Evolutionary conservation across 2,113 vertebrate genomes (phyloP), one percentile per base, ranked within the genome.

Genomic region (Dunckerocampus dactyliophorus): DNA sequence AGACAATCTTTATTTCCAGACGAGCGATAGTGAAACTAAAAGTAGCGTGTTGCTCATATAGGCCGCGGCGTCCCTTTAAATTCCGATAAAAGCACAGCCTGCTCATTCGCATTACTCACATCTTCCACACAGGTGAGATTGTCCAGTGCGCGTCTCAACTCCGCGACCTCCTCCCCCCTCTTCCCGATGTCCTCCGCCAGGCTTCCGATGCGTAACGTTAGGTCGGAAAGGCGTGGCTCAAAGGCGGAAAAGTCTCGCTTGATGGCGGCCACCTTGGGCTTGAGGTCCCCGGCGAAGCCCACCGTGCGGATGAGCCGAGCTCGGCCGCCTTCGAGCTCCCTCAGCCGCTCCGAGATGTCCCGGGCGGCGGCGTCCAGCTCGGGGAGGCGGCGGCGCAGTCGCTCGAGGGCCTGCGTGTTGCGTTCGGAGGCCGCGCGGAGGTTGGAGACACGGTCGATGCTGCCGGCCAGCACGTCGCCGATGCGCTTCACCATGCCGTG

Each of bases 201-300:
- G 39, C 82, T 85, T 43, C 96, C 96, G 45, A 96, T 92, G 65
- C 96, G 88, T 39, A 93, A 77, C 0, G 89, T 94, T 63, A 99
- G 82, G 24, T 99, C 96, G 19, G 87, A 85, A 82, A 98, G 57
- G 75, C 91, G 87, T 0, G 92, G 92, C 67, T 95, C 92, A 17
- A 99, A 82, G 9, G 70, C 77, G 8, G 84, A 82, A 6, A 95
- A 93, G 78, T 96, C 94, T 57, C 92, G 92, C 69, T 86, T 93
- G 20, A 99, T 87, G 46, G 89, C 83, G 21, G 89, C 84, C 0
- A 98, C 88, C 62, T 94, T 98, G 21, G 96, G 96, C 75, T 94
- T 95, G 15, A 99, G 90, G 74, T 98, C 96, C 15, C 88, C 88
- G 60, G 95, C 95, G 68, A 97, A 98, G 7, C 85, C 90, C 62